Percentiles rank a stretch among this genome's conserved stretches.
These are phyloP conservation scores for Chymomyza amoena DNA, from an alignment of 2,888 invertebrate genomes.

Conservation along the genomic window DNA sequence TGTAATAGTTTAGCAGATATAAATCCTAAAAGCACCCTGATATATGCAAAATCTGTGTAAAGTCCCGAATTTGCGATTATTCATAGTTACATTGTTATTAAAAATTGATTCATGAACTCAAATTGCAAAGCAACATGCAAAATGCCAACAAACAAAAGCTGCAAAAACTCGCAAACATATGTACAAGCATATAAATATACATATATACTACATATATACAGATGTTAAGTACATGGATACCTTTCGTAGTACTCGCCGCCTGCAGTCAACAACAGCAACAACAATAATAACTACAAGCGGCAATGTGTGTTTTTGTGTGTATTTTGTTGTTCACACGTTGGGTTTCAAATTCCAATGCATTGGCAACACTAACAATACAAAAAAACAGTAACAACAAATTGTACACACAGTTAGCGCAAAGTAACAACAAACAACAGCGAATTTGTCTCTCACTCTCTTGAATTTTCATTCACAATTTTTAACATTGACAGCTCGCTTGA, in stretches of 20 bases:
- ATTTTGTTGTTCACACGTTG: conserved; percentile 49
- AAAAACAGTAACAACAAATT: conserved; percentile 15
- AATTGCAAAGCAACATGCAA: conserved; percentile 32
- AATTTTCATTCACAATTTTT: conserved; percentile 22
- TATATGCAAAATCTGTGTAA: not conserved
- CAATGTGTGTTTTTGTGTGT: conserved; percentile 27
- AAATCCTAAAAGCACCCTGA: too few relatives aligned
- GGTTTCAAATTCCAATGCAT: conserved; percentile 65
- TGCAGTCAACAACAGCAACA: conserved; percentile 1
- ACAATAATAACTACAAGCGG: conserved; percentile 6
- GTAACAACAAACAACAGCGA: conserved; percentile 52
- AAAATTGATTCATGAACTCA: conserved; percentile 30
- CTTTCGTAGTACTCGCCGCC: conserved; percentile 5
- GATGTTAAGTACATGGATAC: too few relatives aligned
- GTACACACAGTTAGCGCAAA: conserved; percentile 9
- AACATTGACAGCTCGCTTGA: not conserved
- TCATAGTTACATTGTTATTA: not conserved
- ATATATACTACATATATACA: too few relatives aligned
- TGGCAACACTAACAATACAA: conserved; percentile 53
- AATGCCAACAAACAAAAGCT: conserved; percentile 6
- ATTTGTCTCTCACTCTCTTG: conserved; percentile 26
- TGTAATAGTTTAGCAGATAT: too few relatives aligned
- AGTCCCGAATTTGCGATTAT: not conserved
- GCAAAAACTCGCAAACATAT: not conserved
- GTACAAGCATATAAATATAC: not conserved